Conservation (phyloP, 2,113 vertebrate species). For the Antechinus flavipes region DNA sequence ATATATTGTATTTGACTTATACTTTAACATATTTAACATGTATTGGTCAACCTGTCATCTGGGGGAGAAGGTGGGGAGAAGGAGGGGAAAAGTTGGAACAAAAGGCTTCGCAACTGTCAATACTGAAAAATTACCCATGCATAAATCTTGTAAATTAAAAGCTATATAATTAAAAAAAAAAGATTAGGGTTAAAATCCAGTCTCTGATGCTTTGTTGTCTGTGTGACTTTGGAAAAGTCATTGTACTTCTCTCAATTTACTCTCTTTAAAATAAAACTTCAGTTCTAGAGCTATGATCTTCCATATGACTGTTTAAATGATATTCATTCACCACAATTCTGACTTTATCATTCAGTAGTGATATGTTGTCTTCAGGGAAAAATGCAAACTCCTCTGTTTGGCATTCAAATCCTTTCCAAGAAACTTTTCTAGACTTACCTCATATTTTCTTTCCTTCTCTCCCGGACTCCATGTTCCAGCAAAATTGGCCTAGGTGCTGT, state of each 20-base stretch:
- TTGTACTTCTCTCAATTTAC: not conserved
- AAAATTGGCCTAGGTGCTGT: not conserved
- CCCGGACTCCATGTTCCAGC: not conserved
- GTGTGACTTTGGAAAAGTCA: not conserved
- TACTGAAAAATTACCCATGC: no score
- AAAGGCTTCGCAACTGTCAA: no score
- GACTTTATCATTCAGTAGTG: not conserved
- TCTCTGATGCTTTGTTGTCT: not conserved
- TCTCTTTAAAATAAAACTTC: not conserved
- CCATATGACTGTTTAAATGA: not conserved
- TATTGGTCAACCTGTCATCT: no score
- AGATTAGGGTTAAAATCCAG: not conserved
- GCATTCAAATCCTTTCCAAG: not conserved
- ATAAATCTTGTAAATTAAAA: no score
- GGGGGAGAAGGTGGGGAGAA: no score
- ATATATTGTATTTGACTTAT: no score
- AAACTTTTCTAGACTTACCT: slow-evolving; percentile 4
- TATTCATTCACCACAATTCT: not conserved
- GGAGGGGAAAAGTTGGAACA: no score
- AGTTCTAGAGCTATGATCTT: not conserved
- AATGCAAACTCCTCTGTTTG: not conserved
- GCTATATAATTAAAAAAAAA: no score
- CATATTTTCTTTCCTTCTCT: not conserved
- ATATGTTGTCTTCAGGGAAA: not conserved
- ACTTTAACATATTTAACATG: no score